phyloP scores from a whole-genome alignment of 2,888 invertebrate species.

The Aphidius colemani region DNA sequence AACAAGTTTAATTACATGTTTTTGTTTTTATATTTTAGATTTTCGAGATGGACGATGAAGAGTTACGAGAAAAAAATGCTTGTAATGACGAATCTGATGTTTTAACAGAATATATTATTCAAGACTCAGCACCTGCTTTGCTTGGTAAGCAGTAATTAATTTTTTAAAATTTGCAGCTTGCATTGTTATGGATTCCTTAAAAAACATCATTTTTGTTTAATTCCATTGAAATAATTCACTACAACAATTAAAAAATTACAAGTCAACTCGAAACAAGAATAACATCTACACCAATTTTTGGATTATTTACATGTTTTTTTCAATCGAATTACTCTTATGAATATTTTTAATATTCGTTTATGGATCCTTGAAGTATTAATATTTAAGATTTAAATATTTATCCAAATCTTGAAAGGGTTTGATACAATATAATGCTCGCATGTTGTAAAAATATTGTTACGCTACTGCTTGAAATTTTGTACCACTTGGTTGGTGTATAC shows the following conservation, averaged over 20 bases:
- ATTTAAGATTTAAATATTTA: slow-evolving; percentile 1
- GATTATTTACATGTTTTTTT: neutral
- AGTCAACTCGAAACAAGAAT: too few species aligned
- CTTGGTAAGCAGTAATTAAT: slow-evolving; percentile 28
- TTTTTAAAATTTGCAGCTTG: neutral
- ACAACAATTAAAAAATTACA: too few species aligned
- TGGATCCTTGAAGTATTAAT: neutral
- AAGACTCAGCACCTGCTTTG: slow-evolving; percentile 25
- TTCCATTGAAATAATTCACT: neutral
- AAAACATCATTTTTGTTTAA: neutral
- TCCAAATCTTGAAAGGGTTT: neutral
- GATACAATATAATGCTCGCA: neutral
- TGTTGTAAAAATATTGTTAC: too few species aligned
- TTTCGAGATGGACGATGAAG: slow-evolving; percentile 33
- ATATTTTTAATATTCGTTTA: too few species aligned
- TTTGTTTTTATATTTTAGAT: slow-evolving; percentile 14
- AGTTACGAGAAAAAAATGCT: slow-evolving; percentile 30
- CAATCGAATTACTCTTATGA: too few species aligned
- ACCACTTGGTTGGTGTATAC: too few species aligned
- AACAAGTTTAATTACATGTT: neutral
- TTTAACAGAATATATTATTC: slow-evolving; percentile 31
- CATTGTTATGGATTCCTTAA: too few species aligned
- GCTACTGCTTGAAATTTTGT: too few species aligned
- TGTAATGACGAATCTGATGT: slow-evolving; percentile 33
- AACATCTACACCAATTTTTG: neutral